A percentile compares a stretch with the other conserved stretches of the same genome.
Conservation (phyloP, 2,113 vertebrate genomes). For the Larimichthys crocea region DNA sequence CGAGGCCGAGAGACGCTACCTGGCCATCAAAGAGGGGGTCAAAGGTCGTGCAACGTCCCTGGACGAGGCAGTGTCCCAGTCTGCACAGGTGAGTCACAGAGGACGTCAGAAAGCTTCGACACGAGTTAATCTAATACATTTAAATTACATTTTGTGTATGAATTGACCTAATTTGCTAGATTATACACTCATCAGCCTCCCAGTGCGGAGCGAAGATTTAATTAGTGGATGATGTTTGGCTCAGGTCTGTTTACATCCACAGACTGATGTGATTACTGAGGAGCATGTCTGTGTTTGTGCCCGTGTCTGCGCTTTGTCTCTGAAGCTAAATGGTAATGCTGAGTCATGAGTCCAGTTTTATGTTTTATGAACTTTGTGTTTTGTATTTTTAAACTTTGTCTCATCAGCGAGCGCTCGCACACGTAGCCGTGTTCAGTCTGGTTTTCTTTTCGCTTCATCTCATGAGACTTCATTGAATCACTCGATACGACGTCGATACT, state of each 20-base stretch:
- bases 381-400: background rate
- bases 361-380: background rate
- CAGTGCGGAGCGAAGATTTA: background rate
- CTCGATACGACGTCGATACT: slow-evolving; percentile 28
- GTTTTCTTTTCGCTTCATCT: slow-evolving; percentile 19
- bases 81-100: slow-evolving; percentile 89
- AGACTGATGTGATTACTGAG: slow-evolving; percentile 16
- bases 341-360: background rate
- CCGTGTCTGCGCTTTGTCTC: slow-evolving; percentile 11
- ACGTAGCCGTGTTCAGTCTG: background rate
- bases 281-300: slow-evolving; percentile 49
- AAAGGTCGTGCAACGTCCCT: slow-evolving; percentile 89
- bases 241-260: slow-evolving; percentile 25
- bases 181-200: background rate
- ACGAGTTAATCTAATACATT: background rate
- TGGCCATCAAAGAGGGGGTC: slow-evolving; percentile 94
- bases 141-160: slow-evolving; percentile 1
- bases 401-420: background rate
- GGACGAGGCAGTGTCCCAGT: slow-evolving; percentile 95
- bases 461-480: slow-evolving; percentile 33
- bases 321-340: background rate
- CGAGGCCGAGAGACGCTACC: slow-evolving; percentile 87
- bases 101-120: background rate
- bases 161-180: background rate
- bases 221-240: slow-evolving; percentile 21